A percentile compares a stretch with the other conserved stretches of the same genome.
These are phyloP conservation scores for Cynocephalus volans DNA, from an alignment of 2,113 vertebrate species.

Conservation along the genomic window DNA sequence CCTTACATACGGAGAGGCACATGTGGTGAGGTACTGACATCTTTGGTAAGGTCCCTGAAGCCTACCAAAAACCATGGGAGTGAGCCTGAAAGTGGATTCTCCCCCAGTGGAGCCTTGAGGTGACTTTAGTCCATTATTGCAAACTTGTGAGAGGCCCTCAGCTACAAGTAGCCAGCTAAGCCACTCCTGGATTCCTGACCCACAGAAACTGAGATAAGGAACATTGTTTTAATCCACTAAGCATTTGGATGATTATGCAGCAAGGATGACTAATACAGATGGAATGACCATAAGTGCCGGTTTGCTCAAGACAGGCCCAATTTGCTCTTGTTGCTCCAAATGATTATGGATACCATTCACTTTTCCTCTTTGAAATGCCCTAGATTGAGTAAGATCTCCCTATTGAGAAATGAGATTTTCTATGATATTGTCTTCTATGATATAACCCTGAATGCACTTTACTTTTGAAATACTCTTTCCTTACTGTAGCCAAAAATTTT, in stretches of 20 bases:
- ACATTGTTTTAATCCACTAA: background rate
- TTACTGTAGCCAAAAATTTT: background rate
- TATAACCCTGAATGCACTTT: background rate
- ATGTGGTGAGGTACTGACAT: background rate
- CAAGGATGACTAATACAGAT: background rate
- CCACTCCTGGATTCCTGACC: background rate
- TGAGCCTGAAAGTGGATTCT: background rate
- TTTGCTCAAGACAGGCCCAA: background rate
- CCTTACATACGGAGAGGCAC: background rate
- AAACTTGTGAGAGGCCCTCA: background rate
- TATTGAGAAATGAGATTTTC: background rate
- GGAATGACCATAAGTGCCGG: background rate
- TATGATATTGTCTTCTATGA: background rate
- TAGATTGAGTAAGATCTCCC: background rate
- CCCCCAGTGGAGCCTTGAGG: background rate
- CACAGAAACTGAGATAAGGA: background rate
- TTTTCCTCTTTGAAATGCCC: background rate
- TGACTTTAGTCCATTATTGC: background rate
- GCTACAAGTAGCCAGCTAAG: background rate
- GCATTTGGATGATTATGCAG: background rate
- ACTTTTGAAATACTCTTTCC: background rate
- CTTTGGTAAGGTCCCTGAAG: background rate
- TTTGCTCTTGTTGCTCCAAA: background rate
- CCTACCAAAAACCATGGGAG: background rate
- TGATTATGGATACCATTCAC: background rate